Conservation (phyloP, 2,888 invertebrate species). For the Cepaea hortensis region DNA sequence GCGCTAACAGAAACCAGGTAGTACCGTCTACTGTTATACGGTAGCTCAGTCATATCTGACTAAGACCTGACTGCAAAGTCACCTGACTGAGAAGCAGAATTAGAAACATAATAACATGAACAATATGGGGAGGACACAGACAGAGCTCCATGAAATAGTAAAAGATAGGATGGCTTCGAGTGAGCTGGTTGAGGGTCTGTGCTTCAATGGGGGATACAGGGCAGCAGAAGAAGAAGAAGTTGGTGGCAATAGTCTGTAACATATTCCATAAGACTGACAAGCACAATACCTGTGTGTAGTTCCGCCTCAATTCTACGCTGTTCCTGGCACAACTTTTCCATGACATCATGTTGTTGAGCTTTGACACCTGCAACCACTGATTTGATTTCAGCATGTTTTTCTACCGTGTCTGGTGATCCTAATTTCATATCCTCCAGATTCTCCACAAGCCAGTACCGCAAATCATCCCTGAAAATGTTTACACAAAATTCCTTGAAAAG, state of each 20-base stretch:
- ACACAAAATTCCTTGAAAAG: background rate
- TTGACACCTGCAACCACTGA: conserved; percentile 65
- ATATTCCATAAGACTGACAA: background rate
- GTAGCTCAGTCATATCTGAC: no score
- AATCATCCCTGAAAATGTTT: conserved; percentile 68
- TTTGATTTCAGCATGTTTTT: conserved; percentile 66
- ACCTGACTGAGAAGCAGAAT: no score
- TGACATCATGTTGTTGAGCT: conserved; percentile 65
- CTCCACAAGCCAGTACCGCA: conserved; percentile 71
- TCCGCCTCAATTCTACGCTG: conserved; percentile 69
- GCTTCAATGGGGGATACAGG: background rate
- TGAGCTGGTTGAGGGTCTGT: no score
- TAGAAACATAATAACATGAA: no score
- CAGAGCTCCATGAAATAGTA: no score
- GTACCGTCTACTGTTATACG: no score
- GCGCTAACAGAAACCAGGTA: no score
- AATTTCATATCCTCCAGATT: conserved; percentile 64
- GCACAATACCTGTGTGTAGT: conserved; percentile 61
- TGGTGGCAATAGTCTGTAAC: background rate
- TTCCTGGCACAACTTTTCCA: conserved; percentile 67
- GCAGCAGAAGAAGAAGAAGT: background rate
- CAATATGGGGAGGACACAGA: no score
- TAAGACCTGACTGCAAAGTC: no score
- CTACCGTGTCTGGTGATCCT: conserved; percentile 63
- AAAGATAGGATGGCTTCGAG: no score